Evolutionary conservation across 1,140 invertebrate species (phyloP), one percentile per base, ranked within the genome.

Genomic region (Harlomillsia oculata): DNA sequence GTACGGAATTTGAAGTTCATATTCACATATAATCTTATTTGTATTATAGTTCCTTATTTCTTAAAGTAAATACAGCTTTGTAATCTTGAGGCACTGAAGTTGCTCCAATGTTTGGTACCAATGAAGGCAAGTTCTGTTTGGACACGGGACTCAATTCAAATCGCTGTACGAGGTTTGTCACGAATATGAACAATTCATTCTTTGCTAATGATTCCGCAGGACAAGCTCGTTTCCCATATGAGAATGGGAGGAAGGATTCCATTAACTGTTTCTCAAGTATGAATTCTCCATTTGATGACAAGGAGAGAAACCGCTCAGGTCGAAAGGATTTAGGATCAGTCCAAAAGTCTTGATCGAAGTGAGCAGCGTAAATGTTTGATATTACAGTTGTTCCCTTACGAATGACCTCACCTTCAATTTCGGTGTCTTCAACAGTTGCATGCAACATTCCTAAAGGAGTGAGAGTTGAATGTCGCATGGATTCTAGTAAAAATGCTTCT

Each of bases 401-500:
- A 32, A 75, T 67, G 5, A 52, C 26, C 51, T 68, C 70, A 6
- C 71, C 69, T 11, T 57, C 44, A 18, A 72, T 46, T 11, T 43
- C 51, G 3, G 66, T 53, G 20, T 87, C 78, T 28, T 45, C 41
- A 62, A 74, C 78, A 0, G 85, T 61, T 3, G n/a, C 16, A 28
- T 62, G 61, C 3, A 60, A 6, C 23, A 60, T 37, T 36, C 57
- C 57, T 25, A 56, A 16, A 13, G 61, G 61, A 26, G 51, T 36
- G 14, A 60, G 28, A 28, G 61, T 50, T 26, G 40, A 51, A 30
- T 26, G 51, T 28, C 61, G 23, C 52, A 54, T 54, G 5, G 39
- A 30, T 32, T 54, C 52, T 30, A 45, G 13, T 14, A 54, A 16
- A 32, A 36, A 41, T 0, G 45, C 37, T 43, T 50, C 28, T 4